Evolutionary conservation across 1,140 invertebrate species (phyloP), one percentile per base, ranked within the genome.

Genomic region (Pemphigus obesinymphae): DNA sequence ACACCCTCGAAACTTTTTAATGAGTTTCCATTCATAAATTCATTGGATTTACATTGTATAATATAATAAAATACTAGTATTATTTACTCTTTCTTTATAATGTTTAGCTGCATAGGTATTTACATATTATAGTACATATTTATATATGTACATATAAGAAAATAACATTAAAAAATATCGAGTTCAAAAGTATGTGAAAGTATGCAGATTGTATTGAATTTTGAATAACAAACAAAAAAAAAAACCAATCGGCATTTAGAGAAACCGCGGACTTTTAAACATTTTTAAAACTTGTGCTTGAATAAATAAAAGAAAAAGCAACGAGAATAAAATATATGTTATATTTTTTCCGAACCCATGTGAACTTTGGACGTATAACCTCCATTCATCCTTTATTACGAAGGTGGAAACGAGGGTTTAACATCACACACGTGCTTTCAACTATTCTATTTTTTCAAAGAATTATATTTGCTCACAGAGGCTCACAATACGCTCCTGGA

Each of bases 401-500:
- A 40, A 23, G 34, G 0, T 17, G 7, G n/a, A 40, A 29, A 20
- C 7, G 34, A 45, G 15, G 29, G 17, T n/a, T 15, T 40, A 61
- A 78, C 50, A 78, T 78, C 75, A 70, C 43, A 73, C 70, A 80
- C 76, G 76, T 40, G 23, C 23, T 80, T 40, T 80, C 29, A 63
- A 80, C 76, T 61, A 63, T 80, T 80, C 37, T 80, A 80, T 80
- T 61, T 80, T 80, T 23, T n/a, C 55, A 45, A 61, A 63, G 55
- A 80, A 45, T 80, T 80, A 61, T 80, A 80, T 80, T 80, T 80
- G 76, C 37, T 63, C 76, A 45, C 55, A 20, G 55, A 80, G 15
- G 11, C 8, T 29, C 11, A 58, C 68, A 61, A 61, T 31, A 80
- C 76, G 76, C 31, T 80, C 17, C 45, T 15, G 63, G 76, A 80